Conservation (phyloP, 2,888 invertebrate genomes). For the Clepsis dumicolana region DNA sequence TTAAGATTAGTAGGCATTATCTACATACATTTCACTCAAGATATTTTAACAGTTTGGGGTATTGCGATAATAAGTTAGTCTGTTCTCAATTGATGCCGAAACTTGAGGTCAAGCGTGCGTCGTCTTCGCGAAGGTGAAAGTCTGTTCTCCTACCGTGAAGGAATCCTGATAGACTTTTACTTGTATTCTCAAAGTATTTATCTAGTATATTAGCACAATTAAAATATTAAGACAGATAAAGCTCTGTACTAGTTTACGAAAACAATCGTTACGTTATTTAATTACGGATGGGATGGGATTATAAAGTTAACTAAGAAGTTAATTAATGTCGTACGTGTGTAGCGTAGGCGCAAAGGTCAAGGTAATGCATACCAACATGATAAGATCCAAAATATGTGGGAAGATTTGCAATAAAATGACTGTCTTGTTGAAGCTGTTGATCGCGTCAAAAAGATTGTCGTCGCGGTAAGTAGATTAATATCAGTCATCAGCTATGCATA, state of each 20-base stretch:
- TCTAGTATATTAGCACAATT: neutral
- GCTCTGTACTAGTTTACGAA: neutral
- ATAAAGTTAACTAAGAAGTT: neutral
- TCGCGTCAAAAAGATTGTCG: neutral
- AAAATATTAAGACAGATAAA: neutral
- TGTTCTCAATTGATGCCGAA: conserved; percentile 54
- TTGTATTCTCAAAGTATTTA: neutral
- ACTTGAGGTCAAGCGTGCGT: conserved; percentile 52
- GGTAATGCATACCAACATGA: neutral
- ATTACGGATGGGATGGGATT: no score
- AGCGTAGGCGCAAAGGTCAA: neutral
- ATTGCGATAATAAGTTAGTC: conserved; percentile 25
- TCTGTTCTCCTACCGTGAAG: conserved; percentile 44
- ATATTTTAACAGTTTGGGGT: conserved; percentile 5
- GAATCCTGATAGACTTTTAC: conserved; percentile 53
- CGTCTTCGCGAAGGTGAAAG: conserved; percentile 59
- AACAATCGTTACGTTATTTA: neutral
- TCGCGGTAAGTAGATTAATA: neutral
- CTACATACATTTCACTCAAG: conserved; percentile 6
- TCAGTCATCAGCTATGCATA: neutral
- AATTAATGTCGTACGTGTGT: neutral
- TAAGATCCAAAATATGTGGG: neutral
- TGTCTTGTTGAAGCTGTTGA: neutral
- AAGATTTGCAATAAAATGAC: neutral
- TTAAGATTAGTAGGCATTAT: conserved; percentile 23